Evolutionary conservation across 2,888 invertebrate genomes (phyloP).

Genomic region (Blomia tropicalis): DNA sequence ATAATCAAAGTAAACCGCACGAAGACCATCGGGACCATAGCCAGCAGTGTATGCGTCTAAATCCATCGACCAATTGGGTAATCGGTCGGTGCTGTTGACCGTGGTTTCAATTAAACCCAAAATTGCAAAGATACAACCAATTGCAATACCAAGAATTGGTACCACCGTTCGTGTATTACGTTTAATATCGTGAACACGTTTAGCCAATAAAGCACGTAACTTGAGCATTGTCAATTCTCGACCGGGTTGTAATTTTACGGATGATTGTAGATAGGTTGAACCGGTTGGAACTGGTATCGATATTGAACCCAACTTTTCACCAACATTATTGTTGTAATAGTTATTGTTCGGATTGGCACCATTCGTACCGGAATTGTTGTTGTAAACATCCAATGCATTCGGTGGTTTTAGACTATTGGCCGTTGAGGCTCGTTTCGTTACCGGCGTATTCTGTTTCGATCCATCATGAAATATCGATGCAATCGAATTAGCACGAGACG

Average conservation of each 20-base stretch:
- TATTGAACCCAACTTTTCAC: neutral
- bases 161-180: slow-evolving; percentile 18
- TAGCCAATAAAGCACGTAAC: slow-evolving; percentile 18
- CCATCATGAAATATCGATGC: neutral
- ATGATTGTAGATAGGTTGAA: no score
- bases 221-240: slow-evolving; percentile 18
- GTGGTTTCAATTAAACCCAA: slow-evolving; percentile 22
- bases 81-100: slow-evolving; percentile 16
- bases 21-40: slow-evolving; percentile 3
- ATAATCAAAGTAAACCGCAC: slow-evolving; percentile 19
- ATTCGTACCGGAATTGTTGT: neutral
- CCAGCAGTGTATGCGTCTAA: slow-evolving; percentile 19
- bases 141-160: slow-evolving; percentile 21
- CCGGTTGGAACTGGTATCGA: no score
- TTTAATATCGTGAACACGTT: slow-evolving; percentile 21
- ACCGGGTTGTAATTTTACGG: slow-evolving; percentile 11
- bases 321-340: slow-evolving; percentile 1
- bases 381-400: neutral
- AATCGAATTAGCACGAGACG: slow-evolving; percentile 6
- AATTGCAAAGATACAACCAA: slow-evolving; percentile 21
- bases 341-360: neutral
- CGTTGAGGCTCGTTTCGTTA: neutral
- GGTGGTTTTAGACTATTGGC: neutral
- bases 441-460: neutral
- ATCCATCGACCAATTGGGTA: slow-evolving; percentile 19